Evolutionary conservation across 2,888 invertebrate genomes (phyloP).

Genomic region (Melinaea menophilus): DNA sequence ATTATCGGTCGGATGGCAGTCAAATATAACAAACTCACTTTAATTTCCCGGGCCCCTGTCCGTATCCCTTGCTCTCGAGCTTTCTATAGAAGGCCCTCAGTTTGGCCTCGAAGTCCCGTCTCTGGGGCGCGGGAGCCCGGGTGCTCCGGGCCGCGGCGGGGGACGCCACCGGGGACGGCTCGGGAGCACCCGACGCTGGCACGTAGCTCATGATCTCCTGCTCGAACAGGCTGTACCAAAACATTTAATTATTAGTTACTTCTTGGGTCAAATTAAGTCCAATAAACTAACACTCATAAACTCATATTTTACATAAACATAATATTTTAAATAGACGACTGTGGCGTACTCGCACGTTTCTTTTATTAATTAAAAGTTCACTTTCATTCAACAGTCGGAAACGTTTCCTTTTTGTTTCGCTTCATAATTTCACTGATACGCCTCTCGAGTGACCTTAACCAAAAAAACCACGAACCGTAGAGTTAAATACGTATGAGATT

Average conservation of each 20-base stretch:
- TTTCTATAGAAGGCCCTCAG: conserved; percentile 95
- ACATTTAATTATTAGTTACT: conserved; percentile 17
- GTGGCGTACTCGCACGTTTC: no score
- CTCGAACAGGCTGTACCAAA: conserved; percentile 90
- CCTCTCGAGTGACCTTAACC: conserved; percentile 40
- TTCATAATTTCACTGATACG: conserved; percentile 19
- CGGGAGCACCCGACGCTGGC: conserved; percentile 73
- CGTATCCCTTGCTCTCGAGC: conserved; percentile 96
- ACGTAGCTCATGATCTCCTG: conserved; percentile 99
- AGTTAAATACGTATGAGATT: not conserved
- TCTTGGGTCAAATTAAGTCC: no score
- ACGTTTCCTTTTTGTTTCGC: conserved; percentile 24
- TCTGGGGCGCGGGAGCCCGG: conserved; percentile 92
- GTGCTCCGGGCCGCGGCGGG: conserved; percentile 88
- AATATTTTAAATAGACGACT: no score
- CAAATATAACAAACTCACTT: conserved; percentile 82
- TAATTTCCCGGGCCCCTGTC: conserved; percentile 97
- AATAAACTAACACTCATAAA: no score
- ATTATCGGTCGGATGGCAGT: no score
- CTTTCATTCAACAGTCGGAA: conserved; percentile 22
- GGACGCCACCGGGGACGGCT: conserved; percentile 86
- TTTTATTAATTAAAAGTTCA: conserved; percentile 13
- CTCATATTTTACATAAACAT: no score
- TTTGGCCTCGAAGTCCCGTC: conserved; percentile 96
- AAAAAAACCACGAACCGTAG: conserved; percentile 48